Conservation (phyloP, 1,140 invertebrate species). For the Drosophila sproati region DNA sequence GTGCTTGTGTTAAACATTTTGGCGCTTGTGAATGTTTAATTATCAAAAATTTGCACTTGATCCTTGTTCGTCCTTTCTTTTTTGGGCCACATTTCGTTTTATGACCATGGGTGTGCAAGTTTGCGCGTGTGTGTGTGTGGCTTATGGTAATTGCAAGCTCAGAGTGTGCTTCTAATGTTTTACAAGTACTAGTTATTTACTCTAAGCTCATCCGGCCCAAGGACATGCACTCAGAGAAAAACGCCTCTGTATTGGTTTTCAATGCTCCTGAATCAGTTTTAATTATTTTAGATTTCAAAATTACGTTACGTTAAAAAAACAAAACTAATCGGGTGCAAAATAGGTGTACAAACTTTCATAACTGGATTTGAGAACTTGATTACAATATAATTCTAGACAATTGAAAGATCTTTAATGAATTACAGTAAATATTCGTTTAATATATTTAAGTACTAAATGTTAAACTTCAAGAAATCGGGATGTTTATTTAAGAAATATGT, state of each 20-base stretch:
- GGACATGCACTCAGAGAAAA: not conserved
- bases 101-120: conserved; percentile 30
- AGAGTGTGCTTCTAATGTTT: conserved; percentile 54
- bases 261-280: no score
- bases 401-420: no score
- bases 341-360: not conserved
- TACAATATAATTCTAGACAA: no score
- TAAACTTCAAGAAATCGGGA: no score
- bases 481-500: no score
- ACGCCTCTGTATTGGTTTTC: not conserved
- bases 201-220: conserved; percentile 23
- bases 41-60: conserved; percentile 79
- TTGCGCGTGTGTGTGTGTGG: conserved; percentile 27
- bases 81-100: conserved; percentile 49
- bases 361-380: no score
- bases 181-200: conserved; percentile 51
- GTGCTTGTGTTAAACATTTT: conserved; percentile 75
- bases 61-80: conserved; percentile 49
- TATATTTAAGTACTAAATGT: no score
- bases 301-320: no score
- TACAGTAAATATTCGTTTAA: no score
- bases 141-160: conserved; percentile 64
- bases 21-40: conserved; percentile 78
- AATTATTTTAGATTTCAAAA: no score
- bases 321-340: no score